Conservation (phyloP, 2,888 invertebrate species). For the Norana najaformis region DNA sequence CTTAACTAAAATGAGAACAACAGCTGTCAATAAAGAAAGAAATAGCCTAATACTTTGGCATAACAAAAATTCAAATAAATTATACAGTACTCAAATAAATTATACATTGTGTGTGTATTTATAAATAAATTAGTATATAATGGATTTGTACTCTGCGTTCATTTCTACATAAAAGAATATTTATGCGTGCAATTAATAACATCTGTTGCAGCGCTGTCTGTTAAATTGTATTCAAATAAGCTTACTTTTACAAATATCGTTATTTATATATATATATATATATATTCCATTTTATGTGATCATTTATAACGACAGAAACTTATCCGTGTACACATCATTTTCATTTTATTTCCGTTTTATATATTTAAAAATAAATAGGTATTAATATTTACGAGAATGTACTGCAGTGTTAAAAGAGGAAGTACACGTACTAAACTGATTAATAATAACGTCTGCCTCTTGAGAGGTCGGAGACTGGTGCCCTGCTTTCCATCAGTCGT, state of each 20-base stretch:
- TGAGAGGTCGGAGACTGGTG: neutral
- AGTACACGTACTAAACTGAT: neutral
- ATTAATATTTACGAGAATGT: neutral
- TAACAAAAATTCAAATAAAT: too few relatives aligned
- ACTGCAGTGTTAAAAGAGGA: neutral
- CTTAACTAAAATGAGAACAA: too few relatives aligned
- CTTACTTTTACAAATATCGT: too few relatives aligned
- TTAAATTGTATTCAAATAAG: too few relatives aligned
- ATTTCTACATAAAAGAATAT: neutral
- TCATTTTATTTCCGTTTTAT: neutral
- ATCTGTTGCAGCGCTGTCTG: neutral
- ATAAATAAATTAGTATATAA: too few relatives aligned
- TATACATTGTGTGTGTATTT: too few relatives aligned
- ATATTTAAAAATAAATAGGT: neutral
- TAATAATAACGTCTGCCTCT: neutral
- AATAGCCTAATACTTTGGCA: too few relatives aligned
- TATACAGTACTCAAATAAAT: too few relatives aligned
- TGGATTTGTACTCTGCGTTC: neutral
- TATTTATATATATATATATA: too few relatives aligned
- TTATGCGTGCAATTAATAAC: neutral
- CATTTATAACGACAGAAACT: neutral
- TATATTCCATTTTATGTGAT: too few relatives aligned
- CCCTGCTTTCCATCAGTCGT: conserved; percentile 9
- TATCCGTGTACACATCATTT: neutral
- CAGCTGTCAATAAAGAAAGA: too few relatives aligned